phyloP scores from a whole-genome alignment of 2,113 vertebrate genomes.

The Tenebrosternarchus preto region DNA sequence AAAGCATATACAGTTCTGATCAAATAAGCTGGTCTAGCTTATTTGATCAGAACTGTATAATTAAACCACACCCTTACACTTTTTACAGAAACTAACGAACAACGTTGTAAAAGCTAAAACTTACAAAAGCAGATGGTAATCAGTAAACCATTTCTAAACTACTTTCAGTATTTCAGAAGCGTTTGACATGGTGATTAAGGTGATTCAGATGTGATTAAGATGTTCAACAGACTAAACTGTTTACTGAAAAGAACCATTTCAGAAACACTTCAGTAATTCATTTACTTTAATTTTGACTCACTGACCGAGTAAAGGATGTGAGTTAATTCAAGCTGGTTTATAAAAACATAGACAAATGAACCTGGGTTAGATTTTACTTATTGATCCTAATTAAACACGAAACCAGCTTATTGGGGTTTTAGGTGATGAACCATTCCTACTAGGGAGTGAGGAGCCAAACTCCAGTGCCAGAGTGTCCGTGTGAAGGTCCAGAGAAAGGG shows the following conservation, averaged over 20 bases:
- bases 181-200: not conserved
- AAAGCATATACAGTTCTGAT: too few relatives aligned
- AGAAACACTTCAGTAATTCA: not conserved
- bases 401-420: not conserved
- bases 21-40: too few relatives aligned
- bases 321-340: too few relatives aligned
- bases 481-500: too few relatives aligned
- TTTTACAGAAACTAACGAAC: not conserved
- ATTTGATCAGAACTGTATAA: too few relatives aligned
- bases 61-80: not conserved
- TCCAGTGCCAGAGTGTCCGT: not conserved
- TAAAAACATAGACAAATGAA: too few relatives aligned
- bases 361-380: too few relatives aligned
- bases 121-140: not conserved
- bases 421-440: not conserved
- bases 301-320: not conserved
- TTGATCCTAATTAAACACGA: not conserved
- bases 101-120: not conserved
- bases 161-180: not conserved
- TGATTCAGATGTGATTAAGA: not conserved
- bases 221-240: not conserved
- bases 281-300: too few relatives aligned
- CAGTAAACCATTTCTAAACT: not conserved
- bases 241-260: not conserved
- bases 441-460: not conserved